phyloP scores from a whole-genome alignment of 1,140 invertebrate genomes.

The Marisa cornuarietis region DNA sequence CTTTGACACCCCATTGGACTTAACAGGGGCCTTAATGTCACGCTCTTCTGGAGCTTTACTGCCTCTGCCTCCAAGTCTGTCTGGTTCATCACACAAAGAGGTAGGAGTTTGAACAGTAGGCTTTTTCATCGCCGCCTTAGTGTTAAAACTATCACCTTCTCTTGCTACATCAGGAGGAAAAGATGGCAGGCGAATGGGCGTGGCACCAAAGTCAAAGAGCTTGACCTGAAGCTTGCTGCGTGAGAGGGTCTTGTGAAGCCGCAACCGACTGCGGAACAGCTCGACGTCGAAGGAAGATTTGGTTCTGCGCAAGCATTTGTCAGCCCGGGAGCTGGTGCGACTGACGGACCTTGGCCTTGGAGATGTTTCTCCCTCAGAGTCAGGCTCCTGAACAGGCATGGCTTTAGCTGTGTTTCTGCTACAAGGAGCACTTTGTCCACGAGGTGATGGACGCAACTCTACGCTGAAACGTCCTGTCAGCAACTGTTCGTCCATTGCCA shows the following conservation, averaged over 20 bases:
- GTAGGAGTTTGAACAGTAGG: too few relatives aligned
- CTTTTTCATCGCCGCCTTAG: too few relatives aligned
- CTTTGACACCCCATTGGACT: too few relatives aligned
- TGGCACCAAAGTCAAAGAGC: too few relatives aligned
- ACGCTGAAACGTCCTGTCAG: constrained; percentile 24
- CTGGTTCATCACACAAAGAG: too few relatives aligned
- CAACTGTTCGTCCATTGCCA: constrained; percentile 13
- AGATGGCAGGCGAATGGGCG: too few relatives aligned
- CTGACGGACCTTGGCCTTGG: constrained; percentile 14
- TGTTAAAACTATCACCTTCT: too few relatives aligned
- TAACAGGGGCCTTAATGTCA: too few relatives aligned
- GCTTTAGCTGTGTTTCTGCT: neutral
- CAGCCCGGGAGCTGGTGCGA: constrained; percentile 11
- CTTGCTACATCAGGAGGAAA: too few relatives aligned
- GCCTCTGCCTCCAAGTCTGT: too few relatives aligned
- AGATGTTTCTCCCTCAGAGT: neutral
- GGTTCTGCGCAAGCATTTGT: constrained; percentile 12
- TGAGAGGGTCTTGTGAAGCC: constrained; percentile 19
- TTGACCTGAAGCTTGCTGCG: neutral
- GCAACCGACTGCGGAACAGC: constrained; percentile 10
- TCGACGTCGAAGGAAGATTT: constrained; percentile 16
- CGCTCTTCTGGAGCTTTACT: too few relatives aligned
- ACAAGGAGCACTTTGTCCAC: neutral
- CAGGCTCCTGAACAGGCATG: neutral
- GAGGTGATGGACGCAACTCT: neutral